phyloP scores from a whole-genome alignment of 2,797 vertebrate genomes.

The Tauraco hartlaubi region DNA sequence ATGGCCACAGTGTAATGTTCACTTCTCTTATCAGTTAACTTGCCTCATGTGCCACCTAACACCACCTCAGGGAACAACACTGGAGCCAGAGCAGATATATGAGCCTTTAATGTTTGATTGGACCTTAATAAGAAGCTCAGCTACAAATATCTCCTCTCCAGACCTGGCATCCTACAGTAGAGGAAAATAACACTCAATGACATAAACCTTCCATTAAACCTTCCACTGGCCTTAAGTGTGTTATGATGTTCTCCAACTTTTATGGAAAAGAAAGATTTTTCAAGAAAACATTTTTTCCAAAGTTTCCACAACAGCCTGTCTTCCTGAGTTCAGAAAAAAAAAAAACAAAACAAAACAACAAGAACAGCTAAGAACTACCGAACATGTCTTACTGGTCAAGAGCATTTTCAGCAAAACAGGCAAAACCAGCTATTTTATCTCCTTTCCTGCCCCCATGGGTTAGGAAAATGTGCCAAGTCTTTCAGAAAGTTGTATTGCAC shows the following conservation, averaged over 20 bases:
- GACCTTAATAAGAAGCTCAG: neutral
- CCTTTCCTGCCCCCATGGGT: neutral
- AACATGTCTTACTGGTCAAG: neutral
- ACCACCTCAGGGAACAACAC: neutral
- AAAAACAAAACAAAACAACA: neutral
- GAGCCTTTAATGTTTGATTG: neutral
- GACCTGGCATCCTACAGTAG: neutral
- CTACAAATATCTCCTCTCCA: neutral
- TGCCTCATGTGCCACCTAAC: rapidly evolving
- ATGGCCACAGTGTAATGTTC: neutral
- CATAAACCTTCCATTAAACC: neutral
- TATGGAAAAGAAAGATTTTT: neutral
- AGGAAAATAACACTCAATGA: neutral
- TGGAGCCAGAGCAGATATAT: neutral
- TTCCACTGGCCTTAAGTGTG: rapidly evolving
- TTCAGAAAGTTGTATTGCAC: neutral
- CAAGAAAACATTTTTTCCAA: neutral
- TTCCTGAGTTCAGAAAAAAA: neutral
- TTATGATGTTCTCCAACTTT: neutral
- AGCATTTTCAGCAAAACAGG: neutral
- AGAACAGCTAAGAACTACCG: neutral
- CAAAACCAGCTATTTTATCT: neutral
- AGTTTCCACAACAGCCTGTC: neutral
- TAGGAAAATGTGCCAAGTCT: slow-evolving; percentile 15
- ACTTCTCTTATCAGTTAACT: neutral